These are phyloP conservation scores for Pogoniulus pusillus DNA, from an alignment of 2,797 vertebrate genomes.

Conservation along the genomic window DNA sequence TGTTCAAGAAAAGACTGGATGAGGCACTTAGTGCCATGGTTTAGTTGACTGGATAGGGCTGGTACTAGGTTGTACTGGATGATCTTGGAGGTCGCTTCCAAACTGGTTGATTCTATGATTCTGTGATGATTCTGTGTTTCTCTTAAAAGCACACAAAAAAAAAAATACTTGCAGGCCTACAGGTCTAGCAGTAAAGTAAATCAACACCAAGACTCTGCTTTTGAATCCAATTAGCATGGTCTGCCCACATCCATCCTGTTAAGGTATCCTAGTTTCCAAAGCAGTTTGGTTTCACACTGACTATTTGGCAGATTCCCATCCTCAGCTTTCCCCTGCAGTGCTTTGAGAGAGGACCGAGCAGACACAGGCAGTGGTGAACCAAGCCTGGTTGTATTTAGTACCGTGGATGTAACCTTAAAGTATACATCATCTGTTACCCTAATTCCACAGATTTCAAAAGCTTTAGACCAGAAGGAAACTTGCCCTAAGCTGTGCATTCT, in stretches of 20 bases:
- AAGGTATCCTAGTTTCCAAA: background rate
- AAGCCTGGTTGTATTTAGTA: background rate
- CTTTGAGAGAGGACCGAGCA: background rate
- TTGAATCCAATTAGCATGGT: background rate
- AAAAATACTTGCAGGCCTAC: background rate
- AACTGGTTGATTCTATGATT: too few species aligned
- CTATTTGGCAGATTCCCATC: background rate
- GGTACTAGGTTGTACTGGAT: too few species aligned
- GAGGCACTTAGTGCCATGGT: too few species aligned
- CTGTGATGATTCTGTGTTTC: too few species aligned
- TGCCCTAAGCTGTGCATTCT: conserved; percentile 54
- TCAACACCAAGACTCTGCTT: background rate
- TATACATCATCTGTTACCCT: conserved; percentile 40
- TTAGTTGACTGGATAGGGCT: too few species aligned
- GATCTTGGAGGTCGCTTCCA: too few species aligned
- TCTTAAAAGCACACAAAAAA: background rate
- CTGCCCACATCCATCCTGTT: background rate
- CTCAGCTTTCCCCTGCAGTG: background rate
- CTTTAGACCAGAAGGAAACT: conserved; percentile 52
- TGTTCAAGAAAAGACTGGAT: too few species aligned
- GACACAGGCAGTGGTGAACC: background rate
- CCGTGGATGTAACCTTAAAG: background rate
- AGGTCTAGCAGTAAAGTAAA: background rate
- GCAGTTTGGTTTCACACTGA: background rate
- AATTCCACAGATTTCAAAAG: conserved; percentile 59